Percentiles rank a stretch among this genome's conserved stretches.
Evolutionary conservation across 2,797 vertebrate species (phyloP).

Genomic region (Heliangelus exortis): DNA sequence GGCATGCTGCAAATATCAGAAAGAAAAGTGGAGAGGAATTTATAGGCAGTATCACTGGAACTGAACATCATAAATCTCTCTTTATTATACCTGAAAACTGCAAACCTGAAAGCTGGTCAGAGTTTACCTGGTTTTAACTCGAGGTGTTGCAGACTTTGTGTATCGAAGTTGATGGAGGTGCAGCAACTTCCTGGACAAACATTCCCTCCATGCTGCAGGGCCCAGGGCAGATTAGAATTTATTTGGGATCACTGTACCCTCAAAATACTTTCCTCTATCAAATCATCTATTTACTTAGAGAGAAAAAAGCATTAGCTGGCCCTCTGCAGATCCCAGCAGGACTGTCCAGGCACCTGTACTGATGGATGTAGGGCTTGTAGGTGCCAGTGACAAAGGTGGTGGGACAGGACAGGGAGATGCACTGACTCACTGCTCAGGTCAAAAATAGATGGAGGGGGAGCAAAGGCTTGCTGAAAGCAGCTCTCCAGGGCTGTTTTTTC

Average conservation of each 20-base stretch:
- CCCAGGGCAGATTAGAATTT: neutral
- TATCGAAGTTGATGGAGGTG: neutral
- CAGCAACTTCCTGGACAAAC: neutral
- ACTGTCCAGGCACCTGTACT: neutral
- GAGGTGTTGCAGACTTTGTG: neutral
- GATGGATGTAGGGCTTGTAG: neutral
- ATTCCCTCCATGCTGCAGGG: neutral
- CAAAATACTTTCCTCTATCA: neutral
- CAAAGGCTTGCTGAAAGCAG: neutral
- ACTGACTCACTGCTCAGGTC: fast-evolving
- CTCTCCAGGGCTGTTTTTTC: neutral
- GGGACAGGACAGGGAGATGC: neutral
- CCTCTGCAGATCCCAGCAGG: neutral
- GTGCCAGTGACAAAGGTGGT: neutral
- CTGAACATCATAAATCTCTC: neutral
- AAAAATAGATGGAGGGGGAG: neutral
- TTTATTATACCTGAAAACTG: neutral
- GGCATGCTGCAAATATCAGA: neutral
- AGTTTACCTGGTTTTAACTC: neutral
- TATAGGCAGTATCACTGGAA: neutral
- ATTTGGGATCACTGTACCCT: neutral
- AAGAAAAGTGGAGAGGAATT: neutral
- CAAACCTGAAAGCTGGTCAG: neutral
- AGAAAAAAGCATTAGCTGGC: neutral
- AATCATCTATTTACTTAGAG: neutral